These are phyloP conservation scores for Sarcophaga bullata DNA, from an alignment of 1,140 invertebrate species.

Conservation along the genomic window DNA sequence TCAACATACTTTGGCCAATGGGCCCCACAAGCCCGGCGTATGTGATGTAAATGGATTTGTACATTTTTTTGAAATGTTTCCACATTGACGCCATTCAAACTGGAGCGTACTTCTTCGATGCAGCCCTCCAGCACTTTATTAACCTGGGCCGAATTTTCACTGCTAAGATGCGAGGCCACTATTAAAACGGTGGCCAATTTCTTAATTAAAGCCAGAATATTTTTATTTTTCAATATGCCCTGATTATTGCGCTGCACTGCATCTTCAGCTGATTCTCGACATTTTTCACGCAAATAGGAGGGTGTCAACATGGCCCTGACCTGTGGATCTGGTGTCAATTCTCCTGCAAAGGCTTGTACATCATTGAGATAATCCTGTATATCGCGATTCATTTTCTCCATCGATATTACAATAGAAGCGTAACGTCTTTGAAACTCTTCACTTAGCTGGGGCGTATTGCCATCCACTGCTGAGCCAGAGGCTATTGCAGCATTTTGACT, in stretches of 20 bases:
- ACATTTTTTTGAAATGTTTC: conserved; percentile 89
- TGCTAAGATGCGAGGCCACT: conserved; percentile 91
- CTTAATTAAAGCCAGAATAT: conserved; percentile 82
- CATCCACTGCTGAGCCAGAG: conserved; percentile 26
- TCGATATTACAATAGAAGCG: conserved; percentile 86
- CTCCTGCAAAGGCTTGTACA: conserved; percentile 85
- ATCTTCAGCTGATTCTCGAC: conserved; percentile 82
- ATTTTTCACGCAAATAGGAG: conserved; percentile 86
- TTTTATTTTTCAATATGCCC: conserved; percentile 70
- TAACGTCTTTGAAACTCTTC: conserved; percentile 92
- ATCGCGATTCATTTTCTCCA: conserved; percentile 92
- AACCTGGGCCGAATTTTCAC: conserved; percentile 87
- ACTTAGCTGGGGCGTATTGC: conserved; percentile 58
- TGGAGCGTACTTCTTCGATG: conserved; percentile 86
- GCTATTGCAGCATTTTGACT: conserved; percentile 35
- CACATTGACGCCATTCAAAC: conserved; percentile 79
- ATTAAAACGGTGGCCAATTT: conserved; percentile 91
- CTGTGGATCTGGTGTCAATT: conserved; percentile 88
- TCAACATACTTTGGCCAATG: conserved; percentile 60
- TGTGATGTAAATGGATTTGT: conserved; percentile 92
- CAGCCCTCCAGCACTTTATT: conserved; percentile 92
- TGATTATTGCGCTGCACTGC: conserved; percentile 83
- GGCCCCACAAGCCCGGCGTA: conserved; percentile 83
- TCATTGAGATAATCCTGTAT: conserved; percentile 86
- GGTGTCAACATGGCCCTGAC: conserved; percentile 89